These are phyloP conservation scores for Polyergus mexicanus DNA, from an alignment of 1,140 invertebrate species.

Conservation along the genomic window DNA sequence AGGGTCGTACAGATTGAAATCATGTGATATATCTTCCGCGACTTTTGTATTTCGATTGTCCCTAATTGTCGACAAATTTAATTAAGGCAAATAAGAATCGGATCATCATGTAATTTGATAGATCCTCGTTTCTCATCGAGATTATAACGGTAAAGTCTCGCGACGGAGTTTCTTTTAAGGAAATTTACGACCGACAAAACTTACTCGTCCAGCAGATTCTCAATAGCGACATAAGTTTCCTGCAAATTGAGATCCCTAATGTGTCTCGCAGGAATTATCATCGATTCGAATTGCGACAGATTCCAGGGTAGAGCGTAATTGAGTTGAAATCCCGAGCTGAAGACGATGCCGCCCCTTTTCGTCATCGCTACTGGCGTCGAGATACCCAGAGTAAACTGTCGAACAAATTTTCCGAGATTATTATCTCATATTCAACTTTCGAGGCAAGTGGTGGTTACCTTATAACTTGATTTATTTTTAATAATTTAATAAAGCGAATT, in stretches of 20 bases:
- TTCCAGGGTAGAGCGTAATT: conserved; percentile 84
- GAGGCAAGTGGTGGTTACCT: not conserved
- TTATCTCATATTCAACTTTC: not conserved
- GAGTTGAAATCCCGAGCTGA: conserved; percentile 82
- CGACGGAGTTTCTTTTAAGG: not conserved
- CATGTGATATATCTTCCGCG: conserved; percentile 16
- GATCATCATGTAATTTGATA: not conserved
- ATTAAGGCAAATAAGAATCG: conserved; percentile 7
- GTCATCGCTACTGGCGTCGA: conserved; percentile 80
- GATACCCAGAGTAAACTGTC: conserved; percentile 81
- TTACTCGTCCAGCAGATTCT: conserved; percentile 82
- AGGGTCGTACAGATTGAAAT: conserved; percentile 37
- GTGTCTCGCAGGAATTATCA: conserved; percentile 77
- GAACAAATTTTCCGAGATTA: conserved; percentile 28
- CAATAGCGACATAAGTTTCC: conserved; percentile 81
- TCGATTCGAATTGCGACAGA: conserved; percentile 81
- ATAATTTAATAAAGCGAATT: not conserved
- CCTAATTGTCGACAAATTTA: conserved; percentile 36
- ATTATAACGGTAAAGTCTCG: not conserved
- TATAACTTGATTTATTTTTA: conserved; percentile 4
- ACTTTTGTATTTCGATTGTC: not conserved
- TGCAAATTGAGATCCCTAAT: conserved; percentile 79
- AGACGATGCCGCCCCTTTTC: conserved; percentile 80
- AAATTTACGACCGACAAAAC: conserved; percentile 47
- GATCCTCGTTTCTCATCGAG: not conserved